phyloP scores from a whole-genome alignment of 2,888 invertebrate genomes.

The Dryocosmus kuriphilus region DNA sequence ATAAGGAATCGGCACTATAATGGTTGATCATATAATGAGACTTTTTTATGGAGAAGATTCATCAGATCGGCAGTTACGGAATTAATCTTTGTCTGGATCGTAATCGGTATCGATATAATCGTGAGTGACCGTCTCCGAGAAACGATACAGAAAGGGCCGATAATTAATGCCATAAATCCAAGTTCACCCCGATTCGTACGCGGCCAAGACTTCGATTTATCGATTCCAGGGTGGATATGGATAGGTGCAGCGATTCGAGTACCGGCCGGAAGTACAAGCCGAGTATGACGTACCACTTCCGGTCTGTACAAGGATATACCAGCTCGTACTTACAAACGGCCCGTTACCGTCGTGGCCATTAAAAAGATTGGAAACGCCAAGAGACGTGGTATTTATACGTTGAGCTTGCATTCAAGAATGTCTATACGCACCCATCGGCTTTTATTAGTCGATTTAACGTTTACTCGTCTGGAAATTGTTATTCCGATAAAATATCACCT shows the following conservation, averaged over 20 bases:
- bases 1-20: not conserved
- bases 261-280: slow-evolving; percentile 68
- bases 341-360: slow-evolving; percentile 55
- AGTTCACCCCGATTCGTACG: slow-evolving; percentile 55
- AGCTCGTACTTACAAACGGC: slow-evolving; percentile 54
- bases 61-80: slow-evolving; percentile 13
- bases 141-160: slow-evolving; percentile 46
- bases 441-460: slow-evolving; percentile 30
- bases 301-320: slow-evolving; percentile 59
- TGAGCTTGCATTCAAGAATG: slow-evolving; percentile 51
- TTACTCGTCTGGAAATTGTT: slow-evolving; percentile 20
- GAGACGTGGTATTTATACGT: slow-evolving; percentile 58
- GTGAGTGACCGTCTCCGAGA: slow-evolving; percentile 26
- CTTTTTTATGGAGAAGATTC: not conserved
- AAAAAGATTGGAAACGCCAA: slow-evolving; percentile 58
- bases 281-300: slow-evolving; percentile 73
- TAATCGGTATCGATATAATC: slow-evolving; percentile 39
- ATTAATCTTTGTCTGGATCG: slow-evolving; percentile 23
- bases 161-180: slow-evolving; percentile 67
- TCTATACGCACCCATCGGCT: slow-evolving; percentile 15
- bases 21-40: slow-evolving; percentile 1
- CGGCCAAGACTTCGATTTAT: slow-evolving; percentile 62
- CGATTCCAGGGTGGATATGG: slow-evolving; percentile 61
- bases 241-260: slow-evolving; percentile 64
- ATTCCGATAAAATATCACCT: slow-evolving; percentile 13